Percentiles rank a stretch among this genome's conserved stretches.
Conservation (phyloP, 2,113 vertebrate species). For the Puntigrus tetrazona region DNA sequence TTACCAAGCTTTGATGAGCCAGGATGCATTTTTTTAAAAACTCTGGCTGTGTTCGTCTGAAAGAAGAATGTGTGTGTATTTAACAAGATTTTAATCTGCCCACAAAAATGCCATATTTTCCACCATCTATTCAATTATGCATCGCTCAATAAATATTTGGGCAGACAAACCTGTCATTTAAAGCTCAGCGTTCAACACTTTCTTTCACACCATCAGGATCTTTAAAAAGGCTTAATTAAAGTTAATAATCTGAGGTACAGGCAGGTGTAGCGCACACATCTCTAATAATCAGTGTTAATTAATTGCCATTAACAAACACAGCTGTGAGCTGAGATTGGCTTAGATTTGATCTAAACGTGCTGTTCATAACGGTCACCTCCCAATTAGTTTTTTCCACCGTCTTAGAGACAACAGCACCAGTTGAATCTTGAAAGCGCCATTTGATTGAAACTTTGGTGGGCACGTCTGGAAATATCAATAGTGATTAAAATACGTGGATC, state of each 20-base stretch:
- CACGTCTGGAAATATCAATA: conserved; percentile 29
- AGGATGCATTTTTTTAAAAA: too few relatives aligned
- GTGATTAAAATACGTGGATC: conserved; percentile 28
- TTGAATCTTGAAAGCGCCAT: neutral
- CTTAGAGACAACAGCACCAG: neutral
- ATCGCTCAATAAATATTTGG: neutral
- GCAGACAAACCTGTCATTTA: neutral
- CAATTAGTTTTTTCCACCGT: neutral
- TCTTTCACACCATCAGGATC: neutral
- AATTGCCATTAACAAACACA: conserved; percentile 16
- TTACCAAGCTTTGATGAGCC: too few relatives aligned
- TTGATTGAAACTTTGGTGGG: neutral
- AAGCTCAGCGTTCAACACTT: neutral
- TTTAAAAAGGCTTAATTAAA: conserved; percentile 2
- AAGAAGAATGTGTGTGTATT: too few relatives aligned
- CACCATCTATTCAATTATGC: neutral
- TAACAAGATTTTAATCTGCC: too few relatives aligned
- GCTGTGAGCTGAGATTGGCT: neutral
- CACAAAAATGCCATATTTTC: too few relatives aligned
- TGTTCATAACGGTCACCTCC: neutral
- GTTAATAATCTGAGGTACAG: neutral
- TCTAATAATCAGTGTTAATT: conserved; percentile 16
- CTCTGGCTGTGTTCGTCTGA: too few relatives aligned
- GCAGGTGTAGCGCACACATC: neutral
- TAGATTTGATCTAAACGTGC: neutral